Conservation (phyloP, 2,113 vertebrate species). For the Phylloscopus trochilus region DNA sequence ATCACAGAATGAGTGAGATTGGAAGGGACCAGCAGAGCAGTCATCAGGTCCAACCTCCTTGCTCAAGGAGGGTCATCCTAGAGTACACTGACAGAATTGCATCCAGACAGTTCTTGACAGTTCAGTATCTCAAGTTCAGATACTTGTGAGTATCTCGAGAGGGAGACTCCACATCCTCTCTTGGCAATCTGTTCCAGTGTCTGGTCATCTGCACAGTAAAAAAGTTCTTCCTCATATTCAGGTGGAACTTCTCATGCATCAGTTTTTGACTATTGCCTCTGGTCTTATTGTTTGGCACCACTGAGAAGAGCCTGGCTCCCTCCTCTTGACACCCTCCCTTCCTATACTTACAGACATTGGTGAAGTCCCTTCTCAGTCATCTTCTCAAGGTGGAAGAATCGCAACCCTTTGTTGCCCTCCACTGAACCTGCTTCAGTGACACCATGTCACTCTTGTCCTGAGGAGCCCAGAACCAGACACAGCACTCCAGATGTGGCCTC, state of each 20-base stretch:
- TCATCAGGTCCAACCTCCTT: neutral
- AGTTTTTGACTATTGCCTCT: neutral
- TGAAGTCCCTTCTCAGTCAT: neutral
- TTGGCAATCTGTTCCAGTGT: neutral
- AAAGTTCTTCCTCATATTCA: neutral
- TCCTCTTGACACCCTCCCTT: neutral
- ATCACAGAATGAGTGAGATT: neutral
- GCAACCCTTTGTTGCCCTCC: neutral
- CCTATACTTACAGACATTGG: neutral
- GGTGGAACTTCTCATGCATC: neutral
- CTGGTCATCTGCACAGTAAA: neutral
- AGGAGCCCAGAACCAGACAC: neutral
- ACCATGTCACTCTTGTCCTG: neutral
- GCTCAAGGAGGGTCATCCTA: neutral
- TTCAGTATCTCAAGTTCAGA: no score
- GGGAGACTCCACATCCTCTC: neutral
- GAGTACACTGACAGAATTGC: neutral
- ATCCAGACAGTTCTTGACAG: neutral
- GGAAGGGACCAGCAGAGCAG: neutral
- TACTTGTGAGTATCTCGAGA: neutral
- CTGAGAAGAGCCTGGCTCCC: neutral
- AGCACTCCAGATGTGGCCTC: neutral
- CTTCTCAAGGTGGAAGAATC: neutral
- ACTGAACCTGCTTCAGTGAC: neutral
- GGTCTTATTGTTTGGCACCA: neutral